phyloP scores from a whole-genome alignment of 2,113 vertebrate genomes.

The Podarcis muralis region DNA sequence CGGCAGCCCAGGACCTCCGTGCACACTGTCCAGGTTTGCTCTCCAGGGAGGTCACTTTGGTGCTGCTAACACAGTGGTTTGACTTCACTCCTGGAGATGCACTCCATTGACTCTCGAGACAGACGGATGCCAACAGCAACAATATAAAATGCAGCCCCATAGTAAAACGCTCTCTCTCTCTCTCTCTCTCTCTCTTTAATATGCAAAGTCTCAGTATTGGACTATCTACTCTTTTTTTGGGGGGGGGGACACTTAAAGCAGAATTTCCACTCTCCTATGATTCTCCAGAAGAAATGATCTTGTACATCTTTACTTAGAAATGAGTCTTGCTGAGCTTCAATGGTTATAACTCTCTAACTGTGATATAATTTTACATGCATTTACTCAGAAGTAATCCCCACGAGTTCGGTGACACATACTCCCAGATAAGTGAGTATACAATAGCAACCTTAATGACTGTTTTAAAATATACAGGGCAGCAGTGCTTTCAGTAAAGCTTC shows the following conservation, averaged over 20 bases:
- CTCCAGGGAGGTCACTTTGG: too few relatives aligned
- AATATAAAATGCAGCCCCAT: too few relatives aligned
- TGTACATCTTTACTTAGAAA: not conserved
- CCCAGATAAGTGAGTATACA: not conserved
- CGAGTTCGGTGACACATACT: not conserved
- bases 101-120: too few relatives aligned
- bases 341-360: too few relatives aligned
- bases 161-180: too few relatives aligned
- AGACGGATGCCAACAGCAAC: too few relatives aligned
- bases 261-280: not conserved
- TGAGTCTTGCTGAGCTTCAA: not conserved
- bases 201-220: not conserved
- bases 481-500: not conserved
- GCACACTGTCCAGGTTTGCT: too few relatives aligned
- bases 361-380: too few relatives aligned
- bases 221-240: not conserved
- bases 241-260: not conserved
- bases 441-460: not conserved
- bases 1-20: too few relatives aligned
- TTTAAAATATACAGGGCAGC: too few relatives aligned
- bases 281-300: not conserved
- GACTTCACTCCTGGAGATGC: too few relatives aligned
- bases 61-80: too few relatives aligned
- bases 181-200: not conserved
- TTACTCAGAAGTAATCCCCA: not conserved